Base-by-base conservation (phyloP, 2,113 vertebrate species). In the Pteropus alecto region DNA sequence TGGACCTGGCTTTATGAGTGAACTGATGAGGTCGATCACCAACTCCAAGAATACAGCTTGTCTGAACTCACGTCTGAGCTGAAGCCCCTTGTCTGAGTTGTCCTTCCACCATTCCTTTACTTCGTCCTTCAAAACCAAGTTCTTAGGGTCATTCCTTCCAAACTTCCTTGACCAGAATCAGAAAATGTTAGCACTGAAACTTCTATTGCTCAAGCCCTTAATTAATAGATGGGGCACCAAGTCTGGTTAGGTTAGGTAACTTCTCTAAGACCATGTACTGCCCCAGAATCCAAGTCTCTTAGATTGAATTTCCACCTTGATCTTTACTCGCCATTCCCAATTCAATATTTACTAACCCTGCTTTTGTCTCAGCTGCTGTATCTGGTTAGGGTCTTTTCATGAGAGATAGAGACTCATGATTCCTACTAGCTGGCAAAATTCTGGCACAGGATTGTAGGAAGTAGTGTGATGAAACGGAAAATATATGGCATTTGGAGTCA, bases 261-360 rank as follows among this genome's bases (percentile, higher is more conserved):
- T 94, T 92, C 70, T 94, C 81, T 73, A 90, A 95, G 85, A 93
- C 58, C 83, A 96, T 70, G 93, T 24, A 95, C 68, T 90, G 77
- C 54, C 88, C 33, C 86, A 18, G 68, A 90, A 38, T 67, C 84
- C 3, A 33, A 70, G 35, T 83, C 46, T 41, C 16, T 16, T 78
- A 41, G 84, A 87, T 58, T 86, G 51, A 15, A 60, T 26, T 26
- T 60, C 58, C 58, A 26, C 58, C 10, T 60, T 24, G 22, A 3
- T 48, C 28, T 67, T 83, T 12, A 63, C 6, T 74, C 15, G 15
- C 51, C 15, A 26, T 60, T 60, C 24, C 58, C 58, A 26, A 24
- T 26, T 60, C 28, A 33, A 3, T 48, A 33, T 67, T 83, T 15
- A 63, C 6, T 70, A 48, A 63, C 8, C 30, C 41, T 26, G 4